These are phyloP conservation scores for Glossosoma conforme DNA, from an alignment of 1,140 invertebrate species.

Conservation along the genomic window DNA sequence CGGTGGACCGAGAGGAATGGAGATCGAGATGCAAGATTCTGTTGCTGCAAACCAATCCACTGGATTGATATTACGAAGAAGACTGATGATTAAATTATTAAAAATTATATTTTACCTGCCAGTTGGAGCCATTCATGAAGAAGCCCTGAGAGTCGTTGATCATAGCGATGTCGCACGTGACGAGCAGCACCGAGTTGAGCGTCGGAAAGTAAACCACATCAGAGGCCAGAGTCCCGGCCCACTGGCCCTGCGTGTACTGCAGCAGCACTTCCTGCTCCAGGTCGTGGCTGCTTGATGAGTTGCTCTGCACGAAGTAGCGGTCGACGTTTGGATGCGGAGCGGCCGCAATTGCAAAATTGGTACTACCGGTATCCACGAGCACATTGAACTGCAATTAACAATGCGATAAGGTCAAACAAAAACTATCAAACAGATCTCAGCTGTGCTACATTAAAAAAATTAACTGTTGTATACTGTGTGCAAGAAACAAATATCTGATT, in stretches of 20 bases:
- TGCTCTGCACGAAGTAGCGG: conserved; percentile 16
- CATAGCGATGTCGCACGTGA: conserved; percentile 27
- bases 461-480: no score
- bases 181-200: conserved; percentile 27
- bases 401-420: no score
- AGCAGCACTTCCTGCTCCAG: conserved; percentile 18
- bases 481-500: no score
- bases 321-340: conserved; percentile 24
- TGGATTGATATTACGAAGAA: no score
- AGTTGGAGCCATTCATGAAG: conserved; percentile 29
- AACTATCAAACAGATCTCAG: background rate
- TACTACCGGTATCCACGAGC: conserved; percentile 28
- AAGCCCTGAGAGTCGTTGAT: conserved; percentile 23
- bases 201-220: conserved; percentile 28
- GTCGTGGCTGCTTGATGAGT: conserved; percentile 15
- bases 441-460: no score
- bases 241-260: conserved; percentile 26
- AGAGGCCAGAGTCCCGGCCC: conserved; percentile 23
- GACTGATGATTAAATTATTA: no score
- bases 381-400: conserved; percentile 29
- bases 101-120: conserved; percentile 24
- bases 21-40: no score
- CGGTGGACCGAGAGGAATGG: no score
- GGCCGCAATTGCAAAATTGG: conserved; percentile 28
- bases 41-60: no score